A percentile compares a stretch with the other conserved stretches of the same genome.
Conservation (phyloP, 2,888 invertebrate species). For the Amphiduros pacificus region DNA sequence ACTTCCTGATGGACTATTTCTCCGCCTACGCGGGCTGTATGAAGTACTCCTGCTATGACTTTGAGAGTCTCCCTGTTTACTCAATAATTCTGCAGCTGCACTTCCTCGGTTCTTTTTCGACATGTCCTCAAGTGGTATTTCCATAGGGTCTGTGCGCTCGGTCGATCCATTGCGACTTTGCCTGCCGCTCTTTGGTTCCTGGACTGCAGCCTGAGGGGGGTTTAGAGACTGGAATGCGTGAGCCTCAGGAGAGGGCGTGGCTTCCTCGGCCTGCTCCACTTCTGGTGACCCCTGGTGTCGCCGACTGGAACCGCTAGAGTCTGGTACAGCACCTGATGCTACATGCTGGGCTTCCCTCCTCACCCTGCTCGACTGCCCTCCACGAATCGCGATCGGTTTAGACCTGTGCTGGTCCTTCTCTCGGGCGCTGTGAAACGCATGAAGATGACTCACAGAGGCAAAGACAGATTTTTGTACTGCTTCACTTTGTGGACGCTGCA, state of each 20-base stretch:
- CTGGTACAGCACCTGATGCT: slow-evolving; percentile 7
- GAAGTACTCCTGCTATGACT: slow-evolving; percentile 9
- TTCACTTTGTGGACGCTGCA: slow-evolving; percentile 5
- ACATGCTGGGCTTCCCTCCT: background rate
- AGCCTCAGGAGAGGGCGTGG: slow-evolving; percentile 38
- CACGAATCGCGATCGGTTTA: slow-evolving; percentile 1
- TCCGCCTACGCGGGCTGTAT: slow-evolving; percentile 1
- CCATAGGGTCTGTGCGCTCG: slow-evolving; percentile 38
- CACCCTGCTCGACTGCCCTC: background rate
- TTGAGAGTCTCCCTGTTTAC: too few relatives aligned
- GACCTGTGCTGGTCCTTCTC: slow-evolving; percentile 16
- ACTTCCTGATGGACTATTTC: background rate
- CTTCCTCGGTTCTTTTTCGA: slow-evolving; percentile 38
- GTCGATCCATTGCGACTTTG: slow-evolving; percentile 10
- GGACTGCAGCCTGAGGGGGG: slow-evolving; percentile 2
- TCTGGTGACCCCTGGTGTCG: slow-evolving; percentile 15
- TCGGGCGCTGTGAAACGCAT: slow-evolving; percentile 19
- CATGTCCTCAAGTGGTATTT: slow-evolving; percentile 57
- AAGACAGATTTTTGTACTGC: slow-evolving; percentile 26
- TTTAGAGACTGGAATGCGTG: slow-evolving; percentile 50
- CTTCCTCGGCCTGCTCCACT: slow-evolving; percentile 47
- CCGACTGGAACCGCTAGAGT: slow-evolving; percentile 16
- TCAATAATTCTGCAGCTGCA: background rate
- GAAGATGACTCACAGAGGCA: slow-evolving; percentile 22
- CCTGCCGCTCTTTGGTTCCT: slow-evolving; percentile 14